Evolutionary conservation across 2,888 invertebrate genomes (phyloP).

Genomic region (Trichacis sp.): DNA sequence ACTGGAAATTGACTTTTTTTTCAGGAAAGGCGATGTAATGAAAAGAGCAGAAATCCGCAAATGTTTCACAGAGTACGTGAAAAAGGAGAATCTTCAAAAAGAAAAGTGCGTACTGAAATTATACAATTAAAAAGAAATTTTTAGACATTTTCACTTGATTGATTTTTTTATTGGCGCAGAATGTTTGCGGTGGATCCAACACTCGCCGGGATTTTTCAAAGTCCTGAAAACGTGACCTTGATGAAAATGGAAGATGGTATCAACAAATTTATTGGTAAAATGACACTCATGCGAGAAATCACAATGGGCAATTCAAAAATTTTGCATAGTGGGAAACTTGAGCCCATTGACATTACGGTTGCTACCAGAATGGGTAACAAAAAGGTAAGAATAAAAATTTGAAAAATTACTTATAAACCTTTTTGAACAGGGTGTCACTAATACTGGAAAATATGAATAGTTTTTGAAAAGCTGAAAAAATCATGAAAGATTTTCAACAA

Average conservation of each 20-base stretch:
- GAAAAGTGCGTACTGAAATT: slow-evolving; percentile 55
- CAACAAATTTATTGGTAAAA: slow-evolving; percentile 74
- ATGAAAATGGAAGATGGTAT: slow-evolving; percentile 82
- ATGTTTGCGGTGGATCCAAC: slow-evolving; percentile 72
- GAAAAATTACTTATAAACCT: too few species aligned
- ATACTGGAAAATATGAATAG: too few species aligned
- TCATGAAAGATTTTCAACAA: too few species aligned
- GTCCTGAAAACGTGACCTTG: slow-evolving; percentile 67
- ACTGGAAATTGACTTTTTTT: too few species aligned
- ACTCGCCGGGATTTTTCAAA: slow-evolving; percentile 68
- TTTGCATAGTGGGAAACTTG: slow-evolving; percentile 77
- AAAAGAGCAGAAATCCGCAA: slow-evolving; percentile 76
- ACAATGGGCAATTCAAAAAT: slow-evolving; percentile 71
- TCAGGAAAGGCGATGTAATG: slow-evolving; percentile 75
- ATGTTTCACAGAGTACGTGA: slow-evolving; percentile 80
- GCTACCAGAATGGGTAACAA: slow-evolving; percentile 87
- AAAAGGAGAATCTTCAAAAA: slow-evolving; percentile 73
- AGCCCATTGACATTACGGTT: slow-evolving; percentile 82
- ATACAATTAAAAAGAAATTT: not conserved
- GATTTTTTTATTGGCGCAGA: slow-evolving; percentile 60
- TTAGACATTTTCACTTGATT: not conserved
- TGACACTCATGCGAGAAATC: slow-evolving; percentile 81
- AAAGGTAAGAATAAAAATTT: slow-evolving; percentile 73
- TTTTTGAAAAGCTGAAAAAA: too few species aligned
- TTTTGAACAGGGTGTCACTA: too few species aligned